These are phyloP conservation scores for Gnathonemus echidnorhynchus DNA, from an alignment of 2,113 vertebrate species.

Conservation along the genomic window DNA sequence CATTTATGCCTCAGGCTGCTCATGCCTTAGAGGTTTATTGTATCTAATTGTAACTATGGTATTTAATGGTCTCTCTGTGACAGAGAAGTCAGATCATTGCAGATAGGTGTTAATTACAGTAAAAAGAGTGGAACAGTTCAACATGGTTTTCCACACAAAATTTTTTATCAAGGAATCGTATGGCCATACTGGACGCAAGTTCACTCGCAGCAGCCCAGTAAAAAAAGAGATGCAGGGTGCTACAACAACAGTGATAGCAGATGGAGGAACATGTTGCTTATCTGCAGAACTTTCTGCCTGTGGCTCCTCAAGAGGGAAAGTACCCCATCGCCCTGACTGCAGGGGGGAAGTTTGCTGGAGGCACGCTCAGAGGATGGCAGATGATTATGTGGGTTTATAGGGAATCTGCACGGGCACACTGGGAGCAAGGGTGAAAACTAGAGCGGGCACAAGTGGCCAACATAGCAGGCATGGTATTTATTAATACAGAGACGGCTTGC, in stretches of 20 bases:
- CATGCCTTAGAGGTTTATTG: neutral
- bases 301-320: constrained; percentile 2
- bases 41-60: neutral
- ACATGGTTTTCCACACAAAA: neutral
- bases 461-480: neutral
- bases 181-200: neutral
- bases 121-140: neutral
- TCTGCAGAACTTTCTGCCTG: constrained; percentile 22
- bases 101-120: neutral
- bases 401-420: neutral
- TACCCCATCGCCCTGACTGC: neutral
- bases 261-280: constrained; percentile 38
- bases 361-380: neutral
- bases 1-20: neutral
- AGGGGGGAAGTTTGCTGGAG: neutral
- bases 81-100: neutral
- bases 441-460: neutral
- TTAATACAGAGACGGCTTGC: neutral
- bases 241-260: constrained; percentile 20
- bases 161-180: neutral
- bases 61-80: neutral
- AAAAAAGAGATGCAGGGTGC: neutral
- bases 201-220: neutral
- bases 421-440: neutral
- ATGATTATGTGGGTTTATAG: neutral